phyloP scores from a whole-genome alignment of 2,888 invertebrate species.

The Drepanosiphum platanoidis region DNA sequence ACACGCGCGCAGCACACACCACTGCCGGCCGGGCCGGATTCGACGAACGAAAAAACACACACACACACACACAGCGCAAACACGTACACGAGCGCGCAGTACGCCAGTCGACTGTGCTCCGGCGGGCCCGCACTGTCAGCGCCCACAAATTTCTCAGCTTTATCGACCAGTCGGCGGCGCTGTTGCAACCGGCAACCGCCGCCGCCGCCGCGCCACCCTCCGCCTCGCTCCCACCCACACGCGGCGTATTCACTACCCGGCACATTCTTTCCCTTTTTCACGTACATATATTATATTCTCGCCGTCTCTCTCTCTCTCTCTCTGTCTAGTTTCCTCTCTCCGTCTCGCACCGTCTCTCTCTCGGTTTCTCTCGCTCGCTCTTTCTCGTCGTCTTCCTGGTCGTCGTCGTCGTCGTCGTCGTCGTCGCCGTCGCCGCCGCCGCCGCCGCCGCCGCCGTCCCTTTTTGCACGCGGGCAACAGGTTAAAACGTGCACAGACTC shows the following conservation, averaged over 20 bases:
- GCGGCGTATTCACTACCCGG: conserved; percentile 25
- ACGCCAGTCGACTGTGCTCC: conserved; percentile 49
- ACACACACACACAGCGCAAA: not conserved
- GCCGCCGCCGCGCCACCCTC: conserved; percentile 36
- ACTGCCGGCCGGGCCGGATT: conserved; percentile 21
- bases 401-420: not conserved
- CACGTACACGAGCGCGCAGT: not conserved
- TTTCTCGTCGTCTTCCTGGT: conserved; percentile 30
- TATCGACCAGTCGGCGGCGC: conserved; percentile 62
- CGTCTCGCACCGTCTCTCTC: not conserved
- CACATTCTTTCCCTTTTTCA: conserved; percentile 50
- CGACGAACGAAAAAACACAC: conserved; percentile 38
- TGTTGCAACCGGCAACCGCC: conserved; percentile 62
- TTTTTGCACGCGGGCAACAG: conserved; percentile 58
- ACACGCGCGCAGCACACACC: not conserved
- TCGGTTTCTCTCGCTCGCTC: not conserved
- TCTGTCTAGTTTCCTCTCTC: not conserved
- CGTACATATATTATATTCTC: not conserved
- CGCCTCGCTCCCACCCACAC: conserved; percentile 17
- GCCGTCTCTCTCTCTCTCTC: not conserved
- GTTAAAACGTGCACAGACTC: conserved; percentile 59
- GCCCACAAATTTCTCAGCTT: conserved; percentile 62
- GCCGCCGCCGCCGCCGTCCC: conserved; percentile 11
- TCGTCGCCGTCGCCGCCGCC: conserved; percentile 4
- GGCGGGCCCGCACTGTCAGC: conserved; percentile 61